A percentile compares a stretch with the other conserved stretches of the same genome.
These are phyloP conservation scores for Balanococcus diminutus DNA, from an alignment of 2,888 invertebrate genomes.

Conservation along the genomic window DNA sequence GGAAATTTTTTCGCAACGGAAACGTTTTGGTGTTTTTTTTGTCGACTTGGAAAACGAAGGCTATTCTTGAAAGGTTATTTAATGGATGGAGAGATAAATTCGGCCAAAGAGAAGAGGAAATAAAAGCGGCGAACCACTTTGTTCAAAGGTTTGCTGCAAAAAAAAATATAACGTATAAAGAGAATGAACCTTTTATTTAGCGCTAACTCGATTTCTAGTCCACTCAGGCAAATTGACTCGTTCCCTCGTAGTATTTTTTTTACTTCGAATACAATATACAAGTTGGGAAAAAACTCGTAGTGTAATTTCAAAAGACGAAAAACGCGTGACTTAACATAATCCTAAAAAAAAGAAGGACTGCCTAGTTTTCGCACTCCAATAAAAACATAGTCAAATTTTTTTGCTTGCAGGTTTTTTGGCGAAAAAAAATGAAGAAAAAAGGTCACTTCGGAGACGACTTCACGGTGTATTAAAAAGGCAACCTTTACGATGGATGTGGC, in stretches of 20 bases:
- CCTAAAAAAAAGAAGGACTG: not conserved
- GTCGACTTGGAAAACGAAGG: constrained; percentile 1
- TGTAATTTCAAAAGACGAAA: constrained; percentile 42
- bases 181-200: constrained; percentile 45
- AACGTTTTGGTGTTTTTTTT: constrained; percentile 23
- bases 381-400: constrained; percentile 32
- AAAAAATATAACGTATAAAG: constrained; percentile 34
- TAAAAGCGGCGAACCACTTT: constrained; percentile 53
- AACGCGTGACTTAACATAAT: constrained; percentile 37
- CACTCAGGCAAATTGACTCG: constrained; percentile 54
- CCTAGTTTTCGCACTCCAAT: not conserved
- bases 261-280: constrained; percentile 7
- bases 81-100: constrained; percentile 50
- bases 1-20: not conserved
- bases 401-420: not conserved
- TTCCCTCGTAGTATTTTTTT: constrained; percentile 24
- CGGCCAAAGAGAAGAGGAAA: constrained; percentile 45
- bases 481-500: not conserved
- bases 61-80: constrained; percentile 50
- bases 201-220: constrained; percentile 55
- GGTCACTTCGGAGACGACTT: not conserved
- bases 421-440: too few relatives aligned
- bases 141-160: constrained; percentile 51
- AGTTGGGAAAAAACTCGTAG: not conserved
- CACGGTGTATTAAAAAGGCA: too few relatives aligned